phyloP scores from a whole-genome alignment of 2,113 vertebrate species.

The Albula glossodonta region DNA sequence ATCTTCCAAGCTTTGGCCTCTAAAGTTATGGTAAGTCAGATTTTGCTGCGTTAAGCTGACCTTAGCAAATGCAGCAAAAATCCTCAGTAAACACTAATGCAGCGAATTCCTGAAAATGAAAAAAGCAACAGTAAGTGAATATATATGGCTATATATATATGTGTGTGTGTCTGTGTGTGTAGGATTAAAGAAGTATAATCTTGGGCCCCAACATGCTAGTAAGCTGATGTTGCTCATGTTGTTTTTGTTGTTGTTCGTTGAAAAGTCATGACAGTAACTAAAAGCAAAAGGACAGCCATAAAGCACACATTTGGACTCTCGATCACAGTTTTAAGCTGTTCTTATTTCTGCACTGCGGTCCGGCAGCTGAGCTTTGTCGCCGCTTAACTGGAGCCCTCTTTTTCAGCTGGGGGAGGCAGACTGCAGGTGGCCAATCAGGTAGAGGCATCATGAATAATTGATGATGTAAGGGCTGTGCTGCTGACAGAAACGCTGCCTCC shows the following conservation, averaged over 20 bases:
- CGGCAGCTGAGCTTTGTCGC: too few species aligned
- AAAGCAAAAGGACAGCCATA: background rate
- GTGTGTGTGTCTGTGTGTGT: background rate
- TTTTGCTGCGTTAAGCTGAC: background rate
- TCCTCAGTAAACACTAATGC: background rate
- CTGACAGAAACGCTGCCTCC: too few species aligned
- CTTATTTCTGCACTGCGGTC: background rate
- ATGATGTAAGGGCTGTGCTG: too few species aligned
- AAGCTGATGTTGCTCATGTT: background rate
- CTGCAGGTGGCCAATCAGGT: too few species aligned
- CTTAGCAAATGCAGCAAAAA: slow-evolving; percentile 4
- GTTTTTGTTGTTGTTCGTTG: background rate
- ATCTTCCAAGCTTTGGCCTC: background rate
- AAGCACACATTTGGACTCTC: background rate
- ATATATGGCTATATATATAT: background rate
- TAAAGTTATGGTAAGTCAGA: background rate
- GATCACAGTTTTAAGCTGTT: background rate
- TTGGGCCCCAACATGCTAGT: background rate
- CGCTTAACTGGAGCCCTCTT: too few species aligned
- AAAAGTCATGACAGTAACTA: background rate
- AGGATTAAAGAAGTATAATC: background rate
- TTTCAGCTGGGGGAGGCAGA: too few species aligned
- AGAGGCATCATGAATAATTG: too few species aligned
- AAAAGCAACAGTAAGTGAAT: background rate
- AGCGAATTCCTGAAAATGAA: background rate